These are phyloP conservation scores for Diachasma alloeum DNA, from an alignment of 1,140 invertebrate genomes.

Conservation along the genomic window DNA sequence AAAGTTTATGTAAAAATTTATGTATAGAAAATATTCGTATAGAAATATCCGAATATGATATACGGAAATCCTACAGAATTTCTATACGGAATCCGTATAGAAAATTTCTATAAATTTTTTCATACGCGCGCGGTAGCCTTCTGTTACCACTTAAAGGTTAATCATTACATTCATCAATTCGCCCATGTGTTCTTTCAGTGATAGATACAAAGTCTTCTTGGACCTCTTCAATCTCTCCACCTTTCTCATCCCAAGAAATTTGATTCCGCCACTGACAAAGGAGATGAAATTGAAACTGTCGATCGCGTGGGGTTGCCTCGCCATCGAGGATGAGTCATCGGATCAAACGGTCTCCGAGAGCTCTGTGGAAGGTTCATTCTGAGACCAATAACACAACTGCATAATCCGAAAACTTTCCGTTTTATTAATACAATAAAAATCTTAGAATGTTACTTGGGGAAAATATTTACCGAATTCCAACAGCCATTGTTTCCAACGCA, in stretches of 20 bases:
- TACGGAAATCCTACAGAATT: too few species aligned
- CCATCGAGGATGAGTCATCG: conserved; percentile 36
- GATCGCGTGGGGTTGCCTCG: conserved; percentile 49
- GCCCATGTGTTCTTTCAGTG: conserved; percentile 68
- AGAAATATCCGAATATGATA: too few species aligned
- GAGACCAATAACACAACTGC: neutral
- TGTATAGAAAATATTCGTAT: too few species aligned
- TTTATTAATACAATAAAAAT: neutral
- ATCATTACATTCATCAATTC: neutral
- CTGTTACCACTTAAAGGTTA: neutral
- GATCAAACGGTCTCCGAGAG: conserved; percentile 43
- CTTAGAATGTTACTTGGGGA: neutral
- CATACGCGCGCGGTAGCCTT: too few species aligned
- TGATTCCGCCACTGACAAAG: conserved; percentile 86
- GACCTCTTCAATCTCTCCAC: conserved; percentile 98
- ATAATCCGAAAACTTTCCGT: neutral
- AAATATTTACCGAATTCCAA: too few species aligned
- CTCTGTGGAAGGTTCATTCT: conserved; percentile 36
- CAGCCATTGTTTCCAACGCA: too few species aligned
- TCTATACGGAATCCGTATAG: too few species aligned
- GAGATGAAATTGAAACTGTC: conserved; percentile 71
- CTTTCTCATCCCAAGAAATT: conserved; percentile 90
- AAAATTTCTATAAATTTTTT: too few species aligned
- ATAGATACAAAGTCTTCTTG: conserved; percentile 98
- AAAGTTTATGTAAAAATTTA: too few species aligned